phyloP scores from a whole-genome alignment of 2,888 invertebrate genomes.

The Pandemis corylana region DNA sequence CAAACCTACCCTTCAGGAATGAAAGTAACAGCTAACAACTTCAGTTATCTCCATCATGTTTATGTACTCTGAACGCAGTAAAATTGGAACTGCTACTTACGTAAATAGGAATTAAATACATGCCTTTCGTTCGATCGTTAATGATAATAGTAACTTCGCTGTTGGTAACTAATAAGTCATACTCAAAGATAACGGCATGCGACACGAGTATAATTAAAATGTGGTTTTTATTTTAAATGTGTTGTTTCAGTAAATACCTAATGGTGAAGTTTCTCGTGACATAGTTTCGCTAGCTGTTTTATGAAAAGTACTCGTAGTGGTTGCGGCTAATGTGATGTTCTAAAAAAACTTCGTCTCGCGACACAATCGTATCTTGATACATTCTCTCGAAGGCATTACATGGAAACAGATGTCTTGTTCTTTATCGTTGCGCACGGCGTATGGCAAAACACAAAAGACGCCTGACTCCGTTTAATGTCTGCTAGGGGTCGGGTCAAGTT shows the following conservation, averaged over 20 bases:
- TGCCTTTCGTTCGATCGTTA: background rate
- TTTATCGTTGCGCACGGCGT: no score
- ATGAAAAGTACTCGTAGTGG: background rate
- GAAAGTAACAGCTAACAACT: no score
- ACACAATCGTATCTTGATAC: no score
- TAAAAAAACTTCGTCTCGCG: background rate
- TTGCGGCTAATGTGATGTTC: background rate
- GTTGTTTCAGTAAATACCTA: background rate
- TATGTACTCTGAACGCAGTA: background rate
- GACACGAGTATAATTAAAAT: constrained; percentile 9
- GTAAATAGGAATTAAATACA: background rate
- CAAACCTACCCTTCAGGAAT: background rate
- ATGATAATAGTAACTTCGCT: no score
- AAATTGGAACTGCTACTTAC: background rate
- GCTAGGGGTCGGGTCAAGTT: no score
- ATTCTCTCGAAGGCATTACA: no score
- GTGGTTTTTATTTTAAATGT: background rate
- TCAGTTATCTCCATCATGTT: background rate
- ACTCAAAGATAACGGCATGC: background rate
- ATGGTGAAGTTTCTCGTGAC: background rate
- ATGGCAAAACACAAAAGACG: no score
- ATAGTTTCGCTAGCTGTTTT: background rate
- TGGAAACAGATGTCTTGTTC: no score
- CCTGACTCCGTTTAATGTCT: no score
- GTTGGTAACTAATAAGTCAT: no score